phyloP scores from a whole-genome alignment of 2,888 invertebrate genomes.

The Papilio protenor region DNA sequence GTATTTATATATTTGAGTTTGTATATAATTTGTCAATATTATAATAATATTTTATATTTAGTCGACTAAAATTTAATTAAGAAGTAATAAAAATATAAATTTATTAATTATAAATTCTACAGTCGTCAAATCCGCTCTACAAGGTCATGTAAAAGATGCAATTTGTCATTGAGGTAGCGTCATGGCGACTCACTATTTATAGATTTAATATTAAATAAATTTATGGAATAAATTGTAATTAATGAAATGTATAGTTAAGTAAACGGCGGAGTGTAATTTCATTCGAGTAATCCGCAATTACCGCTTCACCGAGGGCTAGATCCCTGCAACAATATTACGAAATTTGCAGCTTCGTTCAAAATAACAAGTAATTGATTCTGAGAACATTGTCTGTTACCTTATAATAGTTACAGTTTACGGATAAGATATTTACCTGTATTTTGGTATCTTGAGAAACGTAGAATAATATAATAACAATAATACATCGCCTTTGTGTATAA shows the following conservation, averaged over 20 bases:
- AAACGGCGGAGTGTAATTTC: conserved; percentile 39
- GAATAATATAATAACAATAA: conserved; percentile 1
- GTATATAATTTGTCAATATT: conserved; percentile 43
- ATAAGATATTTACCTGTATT: conserved; percentile 24
- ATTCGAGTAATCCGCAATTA: conserved; percentile 41
- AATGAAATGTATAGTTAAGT: conserved; percentile 36
- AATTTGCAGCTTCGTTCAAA: conserved; percentile 43
- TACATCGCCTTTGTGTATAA: not conserved
- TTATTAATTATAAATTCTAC: conserved; percentile 26
- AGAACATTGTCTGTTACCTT: conserved; percentile 33
- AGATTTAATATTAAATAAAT: conserved; percentile 5
- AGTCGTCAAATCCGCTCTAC: conserved; percentile 31
- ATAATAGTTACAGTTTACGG: conserved; percentile 36
- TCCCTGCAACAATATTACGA: conserved; percentile 41
- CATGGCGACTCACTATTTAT: conserved; percentile 23
- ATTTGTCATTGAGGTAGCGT: conserved; percentile 19
- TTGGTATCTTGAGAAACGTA: conserved; percentile 10
- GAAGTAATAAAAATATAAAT: conserved; percentile 36
- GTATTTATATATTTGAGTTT: conserved; percentile 46
- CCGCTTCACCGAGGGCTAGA: conserved; percentile 39
- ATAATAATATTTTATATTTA: conserved; percentile 40
- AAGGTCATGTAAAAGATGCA: conserved; percentile 31
- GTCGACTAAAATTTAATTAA: conserved; percentile 43
- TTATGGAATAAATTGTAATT: conserved; percentile 30
- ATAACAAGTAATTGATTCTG: conserved; percentile 41